Evolutionary conservation across 2,888 invertebrate genomes (phyloP), one percentile per base, ranked within the genome.

Genomic region (Hydraecia micacea): DNA sequence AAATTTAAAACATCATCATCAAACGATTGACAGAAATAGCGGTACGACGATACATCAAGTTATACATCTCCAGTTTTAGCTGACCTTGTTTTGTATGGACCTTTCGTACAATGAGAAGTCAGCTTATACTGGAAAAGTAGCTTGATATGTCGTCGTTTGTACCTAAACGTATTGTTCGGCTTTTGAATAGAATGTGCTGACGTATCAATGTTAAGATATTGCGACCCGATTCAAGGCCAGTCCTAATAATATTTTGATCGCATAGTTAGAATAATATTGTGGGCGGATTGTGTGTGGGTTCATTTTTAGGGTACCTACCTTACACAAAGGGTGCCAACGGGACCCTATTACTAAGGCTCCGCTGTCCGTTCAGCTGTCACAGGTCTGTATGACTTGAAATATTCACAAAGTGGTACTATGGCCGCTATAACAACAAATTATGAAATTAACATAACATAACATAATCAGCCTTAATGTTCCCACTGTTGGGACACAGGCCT

Each of bases 161-260:
- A n/a, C n/a, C 8, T 62, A 4, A 62, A 32, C 62, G 32, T 62
- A 9, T 21, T 21, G 32, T 4, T 9, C n/a, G 46, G 7, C 1
- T 6, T 21, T 28, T 28, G 4, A 68, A 28, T 21, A 68, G 21
- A 49, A 49, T 49, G 28, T 49, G 46, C 49, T 68, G 28, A 68
- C 28, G 46, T 21, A 32, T 69, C 32, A 32, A 66, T 39, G 73
- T 9, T 39, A 39, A 62, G 7, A 46, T 79, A 55, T 52, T 32
- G n/a, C 28, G 58, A 73, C 66, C 60, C n/a, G n/a, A 25, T 81
- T 81, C 32, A 81, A 81, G 79, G 81, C 25, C 39, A 0, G 15
- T 55, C 32, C 21, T 49, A 52, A 46, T 58, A 32, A 21, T 39
- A 49, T 72, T 63, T 67, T 73, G 36, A 60, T 73, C 36, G 63